These are phyloP conservation scores for Okamejei kenojei DNA, from an alignment of 2,797 vertebrate species.

Conservation along the genomic window DNA sequence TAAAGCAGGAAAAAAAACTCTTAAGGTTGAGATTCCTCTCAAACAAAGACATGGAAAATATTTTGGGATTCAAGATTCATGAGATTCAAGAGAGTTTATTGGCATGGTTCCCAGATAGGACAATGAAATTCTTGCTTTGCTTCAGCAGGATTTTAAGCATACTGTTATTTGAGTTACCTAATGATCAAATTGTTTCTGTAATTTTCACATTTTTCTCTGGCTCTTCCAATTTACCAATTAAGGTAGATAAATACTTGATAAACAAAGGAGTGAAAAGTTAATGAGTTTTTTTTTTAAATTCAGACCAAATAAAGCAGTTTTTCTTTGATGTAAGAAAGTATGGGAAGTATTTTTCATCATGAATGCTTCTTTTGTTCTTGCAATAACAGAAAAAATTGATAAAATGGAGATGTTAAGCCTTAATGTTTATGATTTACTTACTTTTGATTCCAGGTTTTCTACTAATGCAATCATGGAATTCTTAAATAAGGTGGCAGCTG, in stretches of 20 bases:
- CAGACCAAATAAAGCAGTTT: neutral
- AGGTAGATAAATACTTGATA: neutral
- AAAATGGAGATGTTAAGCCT: neutral
- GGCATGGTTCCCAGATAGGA: too few species aligned
- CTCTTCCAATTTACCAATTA: neutral
- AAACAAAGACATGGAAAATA: neutral
- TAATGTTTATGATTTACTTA: conserved; percentile 46
- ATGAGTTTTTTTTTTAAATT: neutral
- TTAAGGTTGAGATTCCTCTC: neutral
- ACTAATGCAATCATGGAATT: conserved; percentile 96
- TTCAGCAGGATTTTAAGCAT: neutral
- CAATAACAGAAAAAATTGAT: neutral
- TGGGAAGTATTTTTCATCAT: neutral
- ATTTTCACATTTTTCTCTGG: neutral
- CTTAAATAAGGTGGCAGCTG: conserved; percentile 89
- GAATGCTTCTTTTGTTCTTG: neutral
- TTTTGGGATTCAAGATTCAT: neutral
- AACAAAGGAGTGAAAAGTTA: too few species aligned
- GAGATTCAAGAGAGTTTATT: too few species aligned
- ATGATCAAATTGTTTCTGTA: neutral
- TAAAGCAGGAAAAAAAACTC: neutral
- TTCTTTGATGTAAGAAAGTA: neutral
- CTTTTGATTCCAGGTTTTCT: conserved; percentile 91
- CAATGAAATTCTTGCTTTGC: too few species aligned
- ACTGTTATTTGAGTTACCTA: neutral